Evolutionary conservation across 2,888 invertebrate species (phyloP).

Genomic region (Drosophila anomalipes): DNA sequence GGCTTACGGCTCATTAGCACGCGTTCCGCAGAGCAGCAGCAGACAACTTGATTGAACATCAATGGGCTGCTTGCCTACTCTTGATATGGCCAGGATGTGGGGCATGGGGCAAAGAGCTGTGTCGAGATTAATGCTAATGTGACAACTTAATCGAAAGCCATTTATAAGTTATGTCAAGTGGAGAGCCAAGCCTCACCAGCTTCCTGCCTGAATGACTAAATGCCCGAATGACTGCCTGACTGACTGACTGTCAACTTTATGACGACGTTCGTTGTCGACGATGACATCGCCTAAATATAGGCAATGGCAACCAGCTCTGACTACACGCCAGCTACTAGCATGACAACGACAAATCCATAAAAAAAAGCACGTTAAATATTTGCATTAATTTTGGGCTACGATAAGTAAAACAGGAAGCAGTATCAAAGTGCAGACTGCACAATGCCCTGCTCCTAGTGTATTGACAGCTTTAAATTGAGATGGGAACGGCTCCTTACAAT

Average conservation of each 20-base stretch:
- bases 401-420: conserved; percentile 40
- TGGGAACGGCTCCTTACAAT: neutral
- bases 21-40: conserved; percentile 31
- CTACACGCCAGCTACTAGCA: conserved; percentile 24
- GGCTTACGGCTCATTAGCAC: conserved; percentile 71
- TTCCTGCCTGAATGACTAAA: conserved; percentile 15
- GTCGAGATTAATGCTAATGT: conserved; percentile 78
- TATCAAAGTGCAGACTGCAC: neutral
- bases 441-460: conserved; percentile 1
- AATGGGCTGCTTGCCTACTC: conserved; percentile 39
- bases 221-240: conserved; percentile 4
- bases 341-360: conserved; percentile 76
- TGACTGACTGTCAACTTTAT: conserved; percentile 44
- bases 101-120: conserved; percentile 14
- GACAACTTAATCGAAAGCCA: conserved; percentile 81
- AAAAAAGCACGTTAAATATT: conserved; percentile 76
- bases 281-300: conserved; percentile 65
- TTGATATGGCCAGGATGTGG: neutral
- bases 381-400: conserved; percentile 67
- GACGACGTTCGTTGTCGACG: conserved; percentile 50
- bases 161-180: conserved; percentile 79
- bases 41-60: conserved; percentile 75
- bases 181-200: conserved; percentile 8
- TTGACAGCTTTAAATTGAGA: neutral
- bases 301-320: conserved; percentile 22